Base-by-base conservation (phyloP, 2,113 vertebrate genomes). In the Eupsittula cactorum region DNA sequence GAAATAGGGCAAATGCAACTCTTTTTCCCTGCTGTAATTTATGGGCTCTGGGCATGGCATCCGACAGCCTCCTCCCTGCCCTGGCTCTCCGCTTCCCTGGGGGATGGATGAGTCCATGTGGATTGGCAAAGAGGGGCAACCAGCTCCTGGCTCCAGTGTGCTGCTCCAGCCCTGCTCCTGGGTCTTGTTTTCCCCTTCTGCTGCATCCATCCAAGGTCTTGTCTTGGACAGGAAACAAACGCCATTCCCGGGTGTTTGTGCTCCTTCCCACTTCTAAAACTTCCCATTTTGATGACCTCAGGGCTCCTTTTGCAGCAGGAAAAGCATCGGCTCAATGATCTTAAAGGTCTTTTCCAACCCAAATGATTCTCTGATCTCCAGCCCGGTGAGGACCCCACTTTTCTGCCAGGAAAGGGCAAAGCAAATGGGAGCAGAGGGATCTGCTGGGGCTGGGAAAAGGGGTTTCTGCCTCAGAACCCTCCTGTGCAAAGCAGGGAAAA, bases 1-100 rank as follows among this genome's bases (percentile, higher is more conserved):
- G 96, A 86, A 94, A 85, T 70, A 55, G 79, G 89, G 80, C 70
- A 92, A 89, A 96, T 17, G 93, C 67, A 15, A 39, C 16, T 62
- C 24, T n/a, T 59, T 25, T 76, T 39, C 52, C 39, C 31, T 18
- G 57, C 75, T 53, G 57, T 76, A 35, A 88, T 67, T 49, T 33
- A 46, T 62, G 73, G 65, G 55, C 62, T 68, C 80, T 25, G 60
- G 82, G 42, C 28, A 64, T 60, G 64, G 88, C 78, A 87, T 47
- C 85, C 4, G 2, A 6, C 0, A 1, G 60, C 14, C 65, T 85
- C 46, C 55, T 78, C 79, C 62, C 55, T 3, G 13, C 55, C 24
- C 74, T 7, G 6, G 21, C 67, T 91, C 71, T 47, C 33, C 18
- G 11, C 1, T 11, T 52, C 33, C 71, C 29, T 28, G 41, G 46